A percentile compares a stretch with the other conserved stretches of the same genome.
Conservation (phyloP, 2,797 vertebrate species). For the Chromobotia macracanthus region DNA sequence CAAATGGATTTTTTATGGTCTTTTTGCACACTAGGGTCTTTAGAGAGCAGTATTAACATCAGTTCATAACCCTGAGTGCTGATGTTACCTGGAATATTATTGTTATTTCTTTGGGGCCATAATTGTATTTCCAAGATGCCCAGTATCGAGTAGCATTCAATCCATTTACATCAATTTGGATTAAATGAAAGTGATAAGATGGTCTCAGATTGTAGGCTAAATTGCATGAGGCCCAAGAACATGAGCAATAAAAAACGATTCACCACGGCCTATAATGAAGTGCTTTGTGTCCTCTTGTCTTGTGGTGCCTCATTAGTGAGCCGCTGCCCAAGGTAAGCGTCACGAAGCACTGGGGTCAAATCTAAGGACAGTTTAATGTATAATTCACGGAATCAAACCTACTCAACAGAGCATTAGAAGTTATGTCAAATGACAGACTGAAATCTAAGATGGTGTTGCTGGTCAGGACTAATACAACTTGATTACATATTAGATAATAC, state of each 20-base stretch:
- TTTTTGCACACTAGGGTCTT: conserved; percentile 20
- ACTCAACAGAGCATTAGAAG: not conserved
- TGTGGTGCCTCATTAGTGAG: conserved; percentile 22
- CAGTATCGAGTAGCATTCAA: conserved; percentile 34
- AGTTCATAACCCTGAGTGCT: conserved; percentile 20
- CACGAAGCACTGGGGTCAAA: not conserved
- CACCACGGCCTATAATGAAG: conserved; percentile 46
- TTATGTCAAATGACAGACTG: not conserved
- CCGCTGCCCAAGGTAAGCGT: conserved; percentile 6
- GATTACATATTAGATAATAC: conserved; percentile 7
- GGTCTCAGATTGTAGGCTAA: conserved; percentile 31
- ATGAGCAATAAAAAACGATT: conserved; percentile 37
- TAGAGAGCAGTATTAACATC: conserved; percentile 29
- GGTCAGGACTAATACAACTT: not conserved
- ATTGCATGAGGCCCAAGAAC: conserved; percentile 28
- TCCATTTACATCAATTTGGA: conserved; percentile 48
- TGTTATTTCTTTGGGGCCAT: conserved; percentile 5
- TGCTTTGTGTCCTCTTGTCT: conserved; percentile 29
- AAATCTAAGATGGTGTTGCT: not conserved
- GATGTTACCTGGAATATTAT: conserved; percentile 26
- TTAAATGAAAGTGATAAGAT: conserved; percentile 51
- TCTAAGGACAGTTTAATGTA: not conserved
- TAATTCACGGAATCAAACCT: conserved; percentile 19
- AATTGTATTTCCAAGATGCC: conserved; percentile 47
- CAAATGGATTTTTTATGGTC: not conserved